Base-by-base conservation (phyloP, 1,140 invertebrate genomes). In the Meteorus sp. region DNA sequence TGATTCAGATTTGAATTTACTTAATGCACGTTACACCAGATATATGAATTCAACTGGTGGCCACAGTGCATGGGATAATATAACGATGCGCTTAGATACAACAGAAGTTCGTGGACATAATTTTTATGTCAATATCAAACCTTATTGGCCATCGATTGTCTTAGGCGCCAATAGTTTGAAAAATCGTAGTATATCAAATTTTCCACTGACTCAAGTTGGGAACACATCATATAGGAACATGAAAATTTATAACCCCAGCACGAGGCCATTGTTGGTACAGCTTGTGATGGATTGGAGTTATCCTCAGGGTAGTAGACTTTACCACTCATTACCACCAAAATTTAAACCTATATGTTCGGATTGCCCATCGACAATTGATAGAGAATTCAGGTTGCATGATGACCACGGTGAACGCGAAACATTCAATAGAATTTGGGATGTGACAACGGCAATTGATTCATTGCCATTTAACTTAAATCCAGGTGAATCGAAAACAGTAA, bases 161-260 rank as follows among this genome's bases (percentile, higher is more conserved):
- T 56, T 66, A 13, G 68, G 75, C 15, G 74, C 78, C 29, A 64
- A 41, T 50, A 64, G 60, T 50, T 62, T 60, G 60, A 79, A 69
- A 54, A 82, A 82, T 65, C 77, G 77, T 60, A 79, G 78, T 48
- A 69, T 81, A 33, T 71, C 92, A 54, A 80, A 81, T 55, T 93
- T 93, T 81, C 91, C 92, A 7, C 73, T 93, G 23, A 93, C 91
- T 4, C 90, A 93, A 78, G 85, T 94, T 59, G 89, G 89, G 44
- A 92, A 92, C 74, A 83, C 82, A 29, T 86, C 89, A n/a, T 85
- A 87, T 56, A 75, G 81, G 59, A 82, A 82, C 48, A 72, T 89
- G 33, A 82, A 80, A 31, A 67, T 89, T 27, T 68, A 78, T 56
- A 90, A 90, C 79, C 87, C 88, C 33, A 84, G 84, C 23, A 77